Conservation (phyloP, 1,140 invertebrate species). For the Hyposmocoma kahamanoa region DNA sequence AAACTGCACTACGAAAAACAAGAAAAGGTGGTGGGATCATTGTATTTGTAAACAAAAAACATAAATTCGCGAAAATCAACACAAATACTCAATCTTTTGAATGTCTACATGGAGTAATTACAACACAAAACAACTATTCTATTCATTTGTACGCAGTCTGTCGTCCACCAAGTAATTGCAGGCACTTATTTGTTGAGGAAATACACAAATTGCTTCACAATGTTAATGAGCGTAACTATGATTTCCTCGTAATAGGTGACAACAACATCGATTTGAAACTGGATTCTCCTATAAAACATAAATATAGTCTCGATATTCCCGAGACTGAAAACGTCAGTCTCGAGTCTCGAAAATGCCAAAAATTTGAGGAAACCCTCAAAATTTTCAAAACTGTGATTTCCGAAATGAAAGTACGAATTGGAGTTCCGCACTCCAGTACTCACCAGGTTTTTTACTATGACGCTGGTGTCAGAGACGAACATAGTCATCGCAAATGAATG, state of each 20-base stretch:
- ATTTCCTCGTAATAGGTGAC: background rate
- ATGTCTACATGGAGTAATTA: background rate
- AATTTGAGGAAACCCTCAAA: too few species aligned
- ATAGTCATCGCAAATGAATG: too few species aligned
- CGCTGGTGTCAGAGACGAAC: too few species aligned
- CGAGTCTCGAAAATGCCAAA: too few species aligned
- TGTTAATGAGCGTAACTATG: background rate
- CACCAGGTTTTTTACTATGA: too few species aligned
- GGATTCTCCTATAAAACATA: background rate
- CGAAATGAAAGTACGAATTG: too few species aligned
- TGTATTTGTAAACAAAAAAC: background rate
- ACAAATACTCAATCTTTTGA: background rate
- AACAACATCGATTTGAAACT: background rate
- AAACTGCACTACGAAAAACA: background rate
- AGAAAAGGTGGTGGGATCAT: background rate
- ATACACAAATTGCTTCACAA: background rate
- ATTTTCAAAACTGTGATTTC: too few species aligned
- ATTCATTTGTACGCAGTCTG: background rate
- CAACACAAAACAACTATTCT: background rate
- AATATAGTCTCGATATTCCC: too few species aligned
- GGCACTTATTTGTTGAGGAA: background rate
- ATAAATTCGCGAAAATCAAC: background rate
- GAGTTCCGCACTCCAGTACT: too few species aligned
- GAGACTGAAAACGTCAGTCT: too few species aligned
- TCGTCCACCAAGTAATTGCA: background rate